phyloP scores from a whole-genome alignment of 2,888 invertebrate species.

The Chrysolina haemoptera region DNA sequence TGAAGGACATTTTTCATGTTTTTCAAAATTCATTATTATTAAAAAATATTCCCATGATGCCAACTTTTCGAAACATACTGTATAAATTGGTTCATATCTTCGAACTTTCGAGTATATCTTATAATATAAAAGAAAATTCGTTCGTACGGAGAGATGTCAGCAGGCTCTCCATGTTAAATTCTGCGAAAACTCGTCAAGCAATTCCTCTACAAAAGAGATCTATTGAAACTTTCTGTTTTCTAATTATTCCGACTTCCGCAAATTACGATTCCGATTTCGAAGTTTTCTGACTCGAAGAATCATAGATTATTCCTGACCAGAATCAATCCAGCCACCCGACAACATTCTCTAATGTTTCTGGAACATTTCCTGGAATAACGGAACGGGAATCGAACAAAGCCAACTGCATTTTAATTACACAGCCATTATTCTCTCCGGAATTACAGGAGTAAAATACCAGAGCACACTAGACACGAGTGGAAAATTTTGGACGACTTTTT shows the following conservation, averaged over 20 bases:
- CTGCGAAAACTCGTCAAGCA: neutral
- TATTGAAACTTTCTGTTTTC: neutral
- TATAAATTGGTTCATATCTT: neutral
- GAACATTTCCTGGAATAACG: conserved; percentile 3
- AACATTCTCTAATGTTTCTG: conserved; percentile 14
- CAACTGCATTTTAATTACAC: conserved; percentile 20
- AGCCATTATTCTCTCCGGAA: neutral
- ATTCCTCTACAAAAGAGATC: neutral
- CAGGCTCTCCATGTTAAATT: neutral
- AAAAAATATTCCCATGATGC: no score
- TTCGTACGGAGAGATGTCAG: neutral
- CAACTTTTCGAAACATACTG: no score
- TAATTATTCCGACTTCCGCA: conserved; percentile 7
- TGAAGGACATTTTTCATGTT: no score
- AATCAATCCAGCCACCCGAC: conserved; percentile 10
- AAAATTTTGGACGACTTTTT: neutral
- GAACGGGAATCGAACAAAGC: conserved; percentile 2
- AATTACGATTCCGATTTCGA: neutral
- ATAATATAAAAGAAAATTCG: neutral
- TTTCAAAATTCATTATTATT: no score
- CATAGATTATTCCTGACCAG: conserved; percentile 16
- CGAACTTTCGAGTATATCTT: neutral
- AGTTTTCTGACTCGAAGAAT: conserved; percentile 3
- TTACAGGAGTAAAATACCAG: neutral
- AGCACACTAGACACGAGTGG: conserved; percentile 5